Base-by-base conservation (phyloP, 2,113 vertebrate genomes). In the Pterocles burchelli region DNA sequence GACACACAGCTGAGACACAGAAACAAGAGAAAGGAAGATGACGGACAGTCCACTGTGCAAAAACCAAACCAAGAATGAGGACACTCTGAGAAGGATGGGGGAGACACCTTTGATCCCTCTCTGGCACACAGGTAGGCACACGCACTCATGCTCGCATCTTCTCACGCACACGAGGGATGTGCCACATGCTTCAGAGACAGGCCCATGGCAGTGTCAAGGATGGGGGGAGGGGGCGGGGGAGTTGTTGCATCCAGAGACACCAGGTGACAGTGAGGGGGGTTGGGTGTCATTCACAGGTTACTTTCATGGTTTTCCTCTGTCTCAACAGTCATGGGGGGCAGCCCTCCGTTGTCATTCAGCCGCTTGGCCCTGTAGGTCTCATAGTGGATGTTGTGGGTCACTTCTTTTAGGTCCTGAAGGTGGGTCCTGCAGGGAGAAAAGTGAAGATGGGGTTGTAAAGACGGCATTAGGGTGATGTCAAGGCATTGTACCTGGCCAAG, bases 331-430 rank as follows among this genome's bases (percentile, higher is more conserved):
- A 99, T 98, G 91, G 99, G 99, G 83, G 99, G 99, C 74, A 99
- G 98, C 91, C 99, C 99, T 85, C 99, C 99, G 0, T 99, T 99
- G 97, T 99, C 99, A 55, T 99, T 99, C 94, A 99, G 98, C 95
- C 99, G 97, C 95, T 99, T 99, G 97, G 99, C 99, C 88, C 99
- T 98, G 96, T 99, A 99, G n/a, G 99, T 99, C 98, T 99, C 99
- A 43, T 99, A 99, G 91, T 99, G 99, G 97, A 99, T 99, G 97
- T 99, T 99, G 95, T 99, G 99, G n/a, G 99, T 99, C 89, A 99
- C 99, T 98, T 99, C 99, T 96, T 99, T 99, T 92, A 99, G 97
- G 97, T 99, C 99, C 97, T 99, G 99, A 77, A 99, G 99, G 97
- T 99, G 99, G 84, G 99, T 99, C 97, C 99, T 99, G 92, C 57